These are phyloP conservation scores for Patagioenas fasciata DNA, from an alignment of 2,113 vertebrate species.

Conservation along the genomic window DNA sequence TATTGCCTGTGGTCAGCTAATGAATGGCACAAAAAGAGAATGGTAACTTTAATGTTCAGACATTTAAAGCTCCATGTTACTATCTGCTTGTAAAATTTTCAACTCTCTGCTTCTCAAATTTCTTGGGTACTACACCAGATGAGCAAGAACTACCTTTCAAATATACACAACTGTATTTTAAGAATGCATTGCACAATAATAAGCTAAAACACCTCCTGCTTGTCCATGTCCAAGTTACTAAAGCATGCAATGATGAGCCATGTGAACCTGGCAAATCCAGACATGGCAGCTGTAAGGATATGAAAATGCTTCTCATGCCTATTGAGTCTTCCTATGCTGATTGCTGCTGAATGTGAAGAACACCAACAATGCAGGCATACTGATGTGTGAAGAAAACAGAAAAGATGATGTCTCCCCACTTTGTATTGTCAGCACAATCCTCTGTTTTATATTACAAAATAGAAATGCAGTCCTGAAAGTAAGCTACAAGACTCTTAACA, in stretches of 20 bases:
- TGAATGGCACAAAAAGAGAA: neutral
- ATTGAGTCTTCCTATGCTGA: neutral
- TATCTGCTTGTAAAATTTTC: neutral
- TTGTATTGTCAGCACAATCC: neutral
- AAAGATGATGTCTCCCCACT: neutral
- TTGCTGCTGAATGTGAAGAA: neutral
- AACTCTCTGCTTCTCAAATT: neutral
- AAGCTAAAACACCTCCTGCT: neutral
- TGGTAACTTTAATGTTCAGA: neutral
- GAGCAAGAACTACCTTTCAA: neutral
- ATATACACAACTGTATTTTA: neutral
- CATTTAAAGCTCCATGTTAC: neutral
- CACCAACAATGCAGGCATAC: neutral
- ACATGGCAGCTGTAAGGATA: neutral
- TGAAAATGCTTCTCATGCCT: neutral
- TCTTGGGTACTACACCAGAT: neutral
- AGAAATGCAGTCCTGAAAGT: neutral
- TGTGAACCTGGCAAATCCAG: neutral
- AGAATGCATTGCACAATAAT: neutral
- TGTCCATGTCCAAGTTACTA: neutral
- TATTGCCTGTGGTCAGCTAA: neutral
- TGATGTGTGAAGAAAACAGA: neutral
- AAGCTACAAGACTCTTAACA: neutral
- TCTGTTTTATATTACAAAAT: neutral
- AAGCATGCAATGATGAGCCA: neutral